These are phyloP conservation scores for Sanderia malayensis DNA, from an alignment of 30 jellyfish, hydroid and myxozoan species.

Conservation along the genomic window DNA sequence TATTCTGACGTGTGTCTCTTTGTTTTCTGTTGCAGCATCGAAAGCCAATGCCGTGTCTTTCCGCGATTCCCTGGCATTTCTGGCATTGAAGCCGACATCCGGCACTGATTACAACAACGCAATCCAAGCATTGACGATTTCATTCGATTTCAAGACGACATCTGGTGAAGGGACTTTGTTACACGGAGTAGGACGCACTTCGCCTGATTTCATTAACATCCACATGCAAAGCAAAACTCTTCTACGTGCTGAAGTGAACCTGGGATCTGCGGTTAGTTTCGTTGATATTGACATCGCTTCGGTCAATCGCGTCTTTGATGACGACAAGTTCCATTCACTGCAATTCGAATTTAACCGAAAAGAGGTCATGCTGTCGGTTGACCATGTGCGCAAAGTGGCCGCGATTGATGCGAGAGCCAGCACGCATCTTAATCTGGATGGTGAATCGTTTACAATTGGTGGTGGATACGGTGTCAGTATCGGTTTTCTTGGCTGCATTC, in stretches of 20 bases:
- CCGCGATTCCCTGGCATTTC: constrained; percentile 47
- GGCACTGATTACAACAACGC: constrained; percentile 62
- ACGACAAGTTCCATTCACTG: constrained; percentile 44
- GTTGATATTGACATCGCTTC: constrained; percentile 41
- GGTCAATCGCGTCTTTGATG: constrained; percentile 35
- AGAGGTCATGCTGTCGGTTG: constrained; percentile 41
- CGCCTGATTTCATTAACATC: constrained; percentile 53
- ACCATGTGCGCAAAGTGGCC: constrained; percentile 13
- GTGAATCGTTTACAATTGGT: constrained; percentile 63
- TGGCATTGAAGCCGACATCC: constrained; percentile 53
- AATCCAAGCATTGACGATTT: constrained; percentile 43
- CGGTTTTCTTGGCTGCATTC: constrained; percentile 63
- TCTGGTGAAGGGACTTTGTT: constrained; percentile 35
- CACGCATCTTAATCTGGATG: constrained; percentile 56
- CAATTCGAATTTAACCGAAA: constrained; percentile 46
- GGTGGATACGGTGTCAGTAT: constrained; percentile 39
- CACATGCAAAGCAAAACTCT: constrained; percentile 22
- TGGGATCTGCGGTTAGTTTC: constrained; percentile 47
- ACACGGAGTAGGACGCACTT: constrained; percentile 30
- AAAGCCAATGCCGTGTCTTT: constrained; percentile 52
- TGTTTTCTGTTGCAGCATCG: constrained; percentile 10
- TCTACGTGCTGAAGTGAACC: constrained; percentile 50
- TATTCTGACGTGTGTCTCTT: not conserved
- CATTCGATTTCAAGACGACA: constrained; percentile 59
- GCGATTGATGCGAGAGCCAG: constrained; percentile 28